Percentiles rank a stretch among this genome's conserved stretches.
phyloP scores from a whole-genome alignment of 2,113 vertebrate species.

The Struthio camelus region DNA sequence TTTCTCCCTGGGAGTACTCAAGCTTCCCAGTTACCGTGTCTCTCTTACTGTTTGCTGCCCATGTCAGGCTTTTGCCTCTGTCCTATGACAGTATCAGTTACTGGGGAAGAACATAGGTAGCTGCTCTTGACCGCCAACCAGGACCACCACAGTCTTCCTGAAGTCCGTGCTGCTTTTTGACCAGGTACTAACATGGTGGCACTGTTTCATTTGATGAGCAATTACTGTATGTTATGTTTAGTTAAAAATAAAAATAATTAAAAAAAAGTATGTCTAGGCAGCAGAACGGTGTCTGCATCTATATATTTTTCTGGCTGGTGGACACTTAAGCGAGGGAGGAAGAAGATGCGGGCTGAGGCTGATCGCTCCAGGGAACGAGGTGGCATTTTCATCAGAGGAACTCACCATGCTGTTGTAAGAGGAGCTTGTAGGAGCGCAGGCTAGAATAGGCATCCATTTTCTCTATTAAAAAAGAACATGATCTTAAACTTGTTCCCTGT shows the following conservation, averaged over 20 bases:
- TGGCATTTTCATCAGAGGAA: background rate
- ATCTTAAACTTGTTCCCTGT: background rate
- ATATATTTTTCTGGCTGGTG: background rate
- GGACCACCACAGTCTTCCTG: background rate
- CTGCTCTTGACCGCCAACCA: background rate
- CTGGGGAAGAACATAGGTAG: background rate
- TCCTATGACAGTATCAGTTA: background rate
- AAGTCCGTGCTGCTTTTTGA: background rate
- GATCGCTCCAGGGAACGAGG: background rate
- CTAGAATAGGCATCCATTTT: background rate
- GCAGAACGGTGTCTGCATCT: background rate
- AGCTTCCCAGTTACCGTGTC: background rate
- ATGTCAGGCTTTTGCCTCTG: background rate
- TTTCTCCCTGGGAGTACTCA: background rate
- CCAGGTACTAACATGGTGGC: background rate
- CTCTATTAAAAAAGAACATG: background rate
- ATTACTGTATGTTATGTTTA: background rate
- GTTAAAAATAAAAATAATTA: background rate
- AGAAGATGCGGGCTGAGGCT: background rate
- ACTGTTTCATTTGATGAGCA: background rate
- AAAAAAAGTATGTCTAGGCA: background rate
- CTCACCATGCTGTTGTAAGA: fast-evolving
- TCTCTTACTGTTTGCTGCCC: background rate
- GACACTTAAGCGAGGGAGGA: background rate
- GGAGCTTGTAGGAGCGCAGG: background rate